Conservation (phyloP, 2,888 invertebrate species). For the Caenorhabditis drosophilae region DNA sequence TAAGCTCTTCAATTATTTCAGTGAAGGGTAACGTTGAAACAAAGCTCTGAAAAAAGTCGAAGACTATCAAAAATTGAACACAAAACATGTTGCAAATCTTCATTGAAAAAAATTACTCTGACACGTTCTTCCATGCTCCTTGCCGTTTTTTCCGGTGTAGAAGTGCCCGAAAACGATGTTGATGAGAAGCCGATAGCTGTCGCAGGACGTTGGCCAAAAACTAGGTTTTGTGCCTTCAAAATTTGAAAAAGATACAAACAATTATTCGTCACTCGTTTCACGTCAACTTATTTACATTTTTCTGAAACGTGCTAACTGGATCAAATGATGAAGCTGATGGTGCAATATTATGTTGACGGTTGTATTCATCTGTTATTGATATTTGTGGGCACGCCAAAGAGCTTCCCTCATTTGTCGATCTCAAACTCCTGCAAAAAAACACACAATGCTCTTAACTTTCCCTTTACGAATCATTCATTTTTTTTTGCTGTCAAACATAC, state of each 20-base stretch:
- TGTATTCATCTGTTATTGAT: conserved; percentile 67
- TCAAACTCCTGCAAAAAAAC: no score
- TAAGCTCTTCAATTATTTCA: conserved; percentile 41
- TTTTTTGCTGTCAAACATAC: conserved; percentile 7
- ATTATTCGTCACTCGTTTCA: not conserved
- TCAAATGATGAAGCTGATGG: conserved; percentile 53
- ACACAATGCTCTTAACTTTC: no score
- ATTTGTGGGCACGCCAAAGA: conserved; percentile 55
- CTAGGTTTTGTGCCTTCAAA: conserved; percentile 49
- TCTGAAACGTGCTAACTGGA: conserved; percentile 72
- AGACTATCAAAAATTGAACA: not conserved
- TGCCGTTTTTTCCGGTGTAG: conserved; percentile 44
- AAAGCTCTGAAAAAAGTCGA: conserved; percentile 34
- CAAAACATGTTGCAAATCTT: not conserved
- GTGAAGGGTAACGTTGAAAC: conserved; percentile 39
- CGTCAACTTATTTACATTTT: conserved; percentile 38
- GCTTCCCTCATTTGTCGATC: conserved; percentile 31
- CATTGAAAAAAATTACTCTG: conserved; percentile 12
- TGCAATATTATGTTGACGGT: conserved; percentile 47
- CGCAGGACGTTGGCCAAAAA: conserved; percentile 60
- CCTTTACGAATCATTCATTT: no score
- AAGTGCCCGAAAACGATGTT: conserved; percentile 39
- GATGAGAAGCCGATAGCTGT: conserved; percentile 54
- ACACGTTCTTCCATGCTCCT: conserved; percentile 35
- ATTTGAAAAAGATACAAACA: not conserved